Percentiles rank a stretch among this genome's conserved stretches.
These are phyloP conservation scores for Kryptolebias marmoratus DNA, from an alignment of 2,113 vertebrate species.

Conservation along the genomic window DNA sequence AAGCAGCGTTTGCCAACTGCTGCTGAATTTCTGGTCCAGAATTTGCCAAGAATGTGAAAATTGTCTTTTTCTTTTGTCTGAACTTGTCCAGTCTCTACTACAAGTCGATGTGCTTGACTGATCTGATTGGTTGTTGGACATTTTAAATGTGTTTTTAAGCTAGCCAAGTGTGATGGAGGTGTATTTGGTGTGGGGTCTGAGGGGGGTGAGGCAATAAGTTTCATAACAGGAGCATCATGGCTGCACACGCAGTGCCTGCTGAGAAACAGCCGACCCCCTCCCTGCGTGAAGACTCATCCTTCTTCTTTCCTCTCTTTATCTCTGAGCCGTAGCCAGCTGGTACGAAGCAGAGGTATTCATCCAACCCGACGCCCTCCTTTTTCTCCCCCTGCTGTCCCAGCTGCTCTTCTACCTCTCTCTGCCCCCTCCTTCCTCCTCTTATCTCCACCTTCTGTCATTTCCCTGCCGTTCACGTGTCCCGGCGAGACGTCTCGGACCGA, in stretches of 20 bases:
- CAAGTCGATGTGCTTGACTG: no score
- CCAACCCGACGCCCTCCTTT: slow-evolving; percentile 41
- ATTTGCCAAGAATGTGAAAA: no score
- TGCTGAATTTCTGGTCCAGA: no score
- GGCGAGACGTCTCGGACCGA: slow-evolving; percentile 39
- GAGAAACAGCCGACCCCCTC: slow-evolving; percentile 10
- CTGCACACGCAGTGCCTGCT: slow-evolving; percentile 15
- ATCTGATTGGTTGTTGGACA: no score
- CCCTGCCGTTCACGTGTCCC: slow-evolving; percentile 59
- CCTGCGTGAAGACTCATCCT: slow-evolving; percentile 40
- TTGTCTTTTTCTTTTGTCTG: no score
- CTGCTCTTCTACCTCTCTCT: slow-evolving; percentile 51
- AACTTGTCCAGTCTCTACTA: no score
- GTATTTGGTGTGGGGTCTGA: not conserved
- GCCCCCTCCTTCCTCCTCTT: slow-evolving; percentile 20
- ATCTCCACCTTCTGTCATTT: slow-evolving; percentile 64
- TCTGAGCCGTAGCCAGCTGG: slow-evolving; percentile 58
- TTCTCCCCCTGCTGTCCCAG: slow-evolving; percentile 50
- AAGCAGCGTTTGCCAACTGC: no score
- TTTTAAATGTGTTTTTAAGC: not conserved
- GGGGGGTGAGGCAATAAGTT: slow-evolving; percentile 37
- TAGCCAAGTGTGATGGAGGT: no score
- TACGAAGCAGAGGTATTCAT: slow-evolving; percentile 67
- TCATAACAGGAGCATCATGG: slow-evolving; percentile 48
- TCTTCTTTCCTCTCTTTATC: slow-evolving; percentile 37